Evolutionary conservation across 2,888 invertebrate species (phyloP), one percentile per base, ranked within the genome.

Genomic region (Blera fallax): DNA sequence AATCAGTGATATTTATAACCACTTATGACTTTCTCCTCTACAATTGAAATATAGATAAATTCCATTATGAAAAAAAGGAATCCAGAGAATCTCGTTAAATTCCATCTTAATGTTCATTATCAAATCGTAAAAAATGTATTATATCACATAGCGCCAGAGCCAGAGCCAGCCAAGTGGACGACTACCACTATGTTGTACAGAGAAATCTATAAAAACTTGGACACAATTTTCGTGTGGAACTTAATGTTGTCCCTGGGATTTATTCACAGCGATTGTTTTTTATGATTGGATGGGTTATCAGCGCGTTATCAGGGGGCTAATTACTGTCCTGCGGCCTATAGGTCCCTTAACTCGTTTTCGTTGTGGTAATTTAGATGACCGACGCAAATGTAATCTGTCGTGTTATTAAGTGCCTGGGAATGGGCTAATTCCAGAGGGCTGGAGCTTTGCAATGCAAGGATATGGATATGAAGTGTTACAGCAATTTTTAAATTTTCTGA

Each of bases 281-380:
- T 84, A 84, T 65, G 84, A 84, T 84, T 84, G 84, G 69, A 58
- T 58, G 80, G 88, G 88, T 89, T 90, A 91, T 91, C 90, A 89
- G 87, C 77, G 88, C 89, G 89, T 90, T 90, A 90, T 90, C 90
- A 81, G 87, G 87, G 87, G 89, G 89, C 91, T 91, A 91, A 91
- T 91, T 91, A 91, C 90, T 90, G 88, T 88, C 88, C 87, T 87
- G 88, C 87, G 89, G 87, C 87, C 81, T 85, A 85, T 81, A 83
- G 87, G 87, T 88, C 89, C 87, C 87, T 79, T 69, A 79, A 74
- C 87, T 84, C 84, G 69, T 84, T 84, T 70, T 69, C 74, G 80
- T 70, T 76, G 69, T 50, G 74, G 73, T 84, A 70, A 80, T 84
- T 80, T 84, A 80, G 80, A 84, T 80, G 84, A 70, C 73, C 80